phyloP scores from a whole-genome alignment of 2,113 vertebrate species.

The Saimiri boliviensis region DNA sequence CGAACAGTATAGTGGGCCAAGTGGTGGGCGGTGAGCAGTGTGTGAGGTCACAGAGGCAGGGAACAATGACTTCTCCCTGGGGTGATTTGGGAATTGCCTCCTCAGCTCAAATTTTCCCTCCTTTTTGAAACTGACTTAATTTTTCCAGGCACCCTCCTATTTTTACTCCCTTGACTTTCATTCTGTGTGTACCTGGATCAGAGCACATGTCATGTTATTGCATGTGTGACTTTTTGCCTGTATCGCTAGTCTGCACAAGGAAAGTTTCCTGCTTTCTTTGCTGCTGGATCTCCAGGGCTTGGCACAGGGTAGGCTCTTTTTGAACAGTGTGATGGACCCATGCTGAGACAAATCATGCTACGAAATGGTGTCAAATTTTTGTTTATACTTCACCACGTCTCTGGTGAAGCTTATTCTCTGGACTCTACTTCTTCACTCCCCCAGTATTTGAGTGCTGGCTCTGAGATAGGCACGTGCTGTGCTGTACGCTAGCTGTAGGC shows the following conservation, averaged over 20 bases:
- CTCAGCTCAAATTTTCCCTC: background rate
- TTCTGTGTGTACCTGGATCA: background rate
- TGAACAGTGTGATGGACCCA: background rate
- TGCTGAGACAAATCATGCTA: background rate
- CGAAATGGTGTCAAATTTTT: background rate
- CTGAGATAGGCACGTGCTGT: background rate
- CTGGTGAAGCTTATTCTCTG: background rate
- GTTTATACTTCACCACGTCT: background rate
- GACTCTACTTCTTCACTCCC: background rate
- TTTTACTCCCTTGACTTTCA: background rate
- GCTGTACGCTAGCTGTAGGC: background rate
- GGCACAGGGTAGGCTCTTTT: background rate
- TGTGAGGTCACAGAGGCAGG: background rate
- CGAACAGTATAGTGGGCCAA: background rate
- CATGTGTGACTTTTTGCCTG: accelerated
- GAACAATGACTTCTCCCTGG: background rate
- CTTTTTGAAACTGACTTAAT: background rate
- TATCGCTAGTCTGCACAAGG: background rate
- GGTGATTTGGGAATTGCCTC: background rate
- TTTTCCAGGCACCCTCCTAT: background rate
- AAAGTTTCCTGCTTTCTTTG: background rate
- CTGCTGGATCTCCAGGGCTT: background rate
- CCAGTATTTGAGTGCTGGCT: background rate
- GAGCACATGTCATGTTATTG: background rate
- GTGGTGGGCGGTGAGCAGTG: background rate